phyloP scores from a whole-genome alignment of 2,113 vertebrate species.

The Anguilla rostrata region DNA sequence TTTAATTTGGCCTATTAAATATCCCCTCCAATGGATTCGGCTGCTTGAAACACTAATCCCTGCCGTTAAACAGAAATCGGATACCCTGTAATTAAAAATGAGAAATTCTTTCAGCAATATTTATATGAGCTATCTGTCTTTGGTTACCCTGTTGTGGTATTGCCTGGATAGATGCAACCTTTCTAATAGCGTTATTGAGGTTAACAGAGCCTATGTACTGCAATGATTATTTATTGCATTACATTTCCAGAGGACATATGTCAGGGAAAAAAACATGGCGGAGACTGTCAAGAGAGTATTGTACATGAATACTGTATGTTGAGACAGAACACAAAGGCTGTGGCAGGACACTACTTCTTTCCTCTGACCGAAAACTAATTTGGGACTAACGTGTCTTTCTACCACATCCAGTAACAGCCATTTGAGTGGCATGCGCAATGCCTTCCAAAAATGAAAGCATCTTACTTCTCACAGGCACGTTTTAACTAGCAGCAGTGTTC shows the following conservation, averaged over 20 bases:
- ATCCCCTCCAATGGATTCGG: neutral
- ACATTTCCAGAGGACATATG: slow-evolving; percentile 46
- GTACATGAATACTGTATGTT: slow-evolving; percentile 33
- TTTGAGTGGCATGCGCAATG: too few species aligned
- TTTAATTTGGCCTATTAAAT: neutral
- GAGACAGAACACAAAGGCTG: slow-evolving; percentile 28
- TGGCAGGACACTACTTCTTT: slow-evolving; percentile 14
- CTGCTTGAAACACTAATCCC: slow-evolving; percentile 51
- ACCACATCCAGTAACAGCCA: slow-evolving; percentile 9
- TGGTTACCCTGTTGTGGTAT: slow-evolving; percentile 55
- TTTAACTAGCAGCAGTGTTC: neutral
- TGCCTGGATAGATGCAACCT: slow-evolving; percentile 50
- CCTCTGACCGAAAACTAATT: neutral
- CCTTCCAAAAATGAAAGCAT: neutral
- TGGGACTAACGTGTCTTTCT: neutral
- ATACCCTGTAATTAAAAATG: slow-evolving; percentile 73
- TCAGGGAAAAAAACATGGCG: slow-evolving; percentile 41
- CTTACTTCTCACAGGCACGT: too few species aligned
- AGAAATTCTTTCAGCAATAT: slow-evolving; percentile 66
- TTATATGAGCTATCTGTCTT: slow-evolving; percentile 59
- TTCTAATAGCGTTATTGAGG: slow-evolving; percentile 33
- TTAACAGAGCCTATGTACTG: neutral
- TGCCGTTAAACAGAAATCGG: slow-evolving; percentile 62
- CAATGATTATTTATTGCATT: slow-evolving; percentile 33
- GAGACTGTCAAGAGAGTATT: slow-evolving; percentile 35